Conservation (phyloP, 2,888 invertebrate species). For the Andrena camellia region DNA sequence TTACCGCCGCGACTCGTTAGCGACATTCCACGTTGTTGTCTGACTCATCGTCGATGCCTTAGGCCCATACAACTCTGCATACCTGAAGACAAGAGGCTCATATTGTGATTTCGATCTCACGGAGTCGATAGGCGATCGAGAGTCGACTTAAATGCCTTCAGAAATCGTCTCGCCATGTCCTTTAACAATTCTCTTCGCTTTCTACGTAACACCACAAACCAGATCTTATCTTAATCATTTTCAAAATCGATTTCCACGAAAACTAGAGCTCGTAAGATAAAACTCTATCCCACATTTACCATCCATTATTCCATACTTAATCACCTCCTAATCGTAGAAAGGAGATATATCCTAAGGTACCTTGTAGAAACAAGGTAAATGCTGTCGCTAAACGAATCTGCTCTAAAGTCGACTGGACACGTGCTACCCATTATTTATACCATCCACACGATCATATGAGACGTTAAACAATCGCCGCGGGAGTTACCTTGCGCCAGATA, state of each 20-base stretch:
- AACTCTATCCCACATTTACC: not conserved
- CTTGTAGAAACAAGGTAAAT: not conserved
- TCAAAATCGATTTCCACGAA: not conserved
- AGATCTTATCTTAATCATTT: not conserved
- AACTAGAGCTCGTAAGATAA: not conserved
- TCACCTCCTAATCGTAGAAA: no score
- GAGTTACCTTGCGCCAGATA: conserved; percentile 63
- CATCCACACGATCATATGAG: conserved; percentile 31
- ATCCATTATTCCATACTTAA: no score
- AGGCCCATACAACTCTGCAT: conserved; percentile 72
- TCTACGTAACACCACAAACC: not conserved
- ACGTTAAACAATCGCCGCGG: conserved; percentile 49
- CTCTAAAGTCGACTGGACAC: conserved; percentile 32
- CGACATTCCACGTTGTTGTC: conserved; percentile 82
- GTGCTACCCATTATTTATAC: conserved; percentile 40
- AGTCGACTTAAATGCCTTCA: conserved; percentile 8
- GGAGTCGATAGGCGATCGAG: conserved; percentile 35
- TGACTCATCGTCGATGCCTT: conserved; percentile 81
- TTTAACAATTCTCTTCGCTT: no score
- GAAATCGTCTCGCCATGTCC: not conserved
- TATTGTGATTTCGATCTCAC: conserved; percentile 69
- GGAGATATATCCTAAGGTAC: not conserved
- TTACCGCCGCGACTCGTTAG: conserved; percentile 79
- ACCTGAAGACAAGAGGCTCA: conserved; percentile 67
- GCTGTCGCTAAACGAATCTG: not conserved